Evolutionary conservation across 2,797 vertebrate genomes (phyloP), one percentile per base, ranked within the genome.

Genomic region (Varecia variegata): DNA sequence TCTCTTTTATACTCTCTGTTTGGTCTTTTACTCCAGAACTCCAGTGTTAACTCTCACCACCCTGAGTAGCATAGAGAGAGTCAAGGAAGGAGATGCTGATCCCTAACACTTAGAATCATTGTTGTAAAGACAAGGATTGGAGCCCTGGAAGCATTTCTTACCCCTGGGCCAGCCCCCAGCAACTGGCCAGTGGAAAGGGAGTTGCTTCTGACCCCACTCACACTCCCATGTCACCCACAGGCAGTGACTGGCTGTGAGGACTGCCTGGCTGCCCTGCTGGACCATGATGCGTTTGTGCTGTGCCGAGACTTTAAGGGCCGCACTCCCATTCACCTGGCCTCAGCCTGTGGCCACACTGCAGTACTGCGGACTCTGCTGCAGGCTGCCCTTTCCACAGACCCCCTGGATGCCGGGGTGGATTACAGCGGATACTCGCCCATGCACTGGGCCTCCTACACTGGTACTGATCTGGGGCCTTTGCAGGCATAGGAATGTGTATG

Each of bases 381-480:
- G 98, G 99, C 99, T 20, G 98, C 99, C 43, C 98, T 99, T 92
- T 99, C 99, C 95, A 99, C 99, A 35, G 99, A 99, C 98, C 99
- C 99, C 56, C 98, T 99, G 97, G 99, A 99, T 97, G 98, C 99
- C 23, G 99, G 99, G 97, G 99, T 99, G 98, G 99, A 99, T 98
- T 99, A 99, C 98, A 99, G 99, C 67, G 99, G 99, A 98, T 99
- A 99, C 99, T 99, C 99, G 83, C 99, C 99, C 65, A 99, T 99
- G 98, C 99, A 99, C 99, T 99, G 99, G 99, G 99, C 99, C 98
- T 99, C 99, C 90, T 99, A 99, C 99, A 99, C 99, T 97, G 99
- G 99, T 99, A 96, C 97, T 98, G 58, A 71, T 7, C 0, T 21
- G 40, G 58, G 35, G 76, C 77, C 32, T 76, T 10, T 5, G 52